phyloP scores from a whole-genome alignment of 2,797 vertebrate species.

The Dallia pectoralis region DNA sequence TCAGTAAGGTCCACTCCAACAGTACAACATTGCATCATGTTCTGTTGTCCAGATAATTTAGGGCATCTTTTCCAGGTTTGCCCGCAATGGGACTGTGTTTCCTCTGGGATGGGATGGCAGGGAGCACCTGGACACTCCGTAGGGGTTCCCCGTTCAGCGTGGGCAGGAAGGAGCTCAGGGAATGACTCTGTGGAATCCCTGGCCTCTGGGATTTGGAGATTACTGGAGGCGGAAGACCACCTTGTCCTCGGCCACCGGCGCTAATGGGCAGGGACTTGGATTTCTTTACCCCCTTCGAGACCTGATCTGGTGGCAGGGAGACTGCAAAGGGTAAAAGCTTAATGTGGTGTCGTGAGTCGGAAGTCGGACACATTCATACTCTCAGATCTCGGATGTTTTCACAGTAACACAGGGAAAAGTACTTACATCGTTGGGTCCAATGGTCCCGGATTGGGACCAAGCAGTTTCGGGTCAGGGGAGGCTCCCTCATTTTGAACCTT shows the following conservation, averaged over 20 bases:
- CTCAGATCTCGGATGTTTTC: not conserved
- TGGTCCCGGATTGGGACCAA: slow-evolving; percentile 74
- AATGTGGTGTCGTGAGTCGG: not conserved
- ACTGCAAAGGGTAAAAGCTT: slow-evolving; percentile 40
- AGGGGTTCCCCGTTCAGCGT: slow-evolving; percentile 70
- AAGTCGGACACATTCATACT: not conserved
- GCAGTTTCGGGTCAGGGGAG: slow-evolving; percentile 62
- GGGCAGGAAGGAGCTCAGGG: slow-evolving; percentile 63
- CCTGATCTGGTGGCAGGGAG: slow-evolving; percentile 57
- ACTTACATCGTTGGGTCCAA: slow-evolving; percentile 81
- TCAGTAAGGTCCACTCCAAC: not conserved
- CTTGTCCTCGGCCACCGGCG: slow-evolving; percentile 45
- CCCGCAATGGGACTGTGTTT: slow-evolving; percentile 46
- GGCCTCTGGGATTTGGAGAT: slow-evolving; percentile 48
- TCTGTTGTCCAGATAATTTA: not conserved
- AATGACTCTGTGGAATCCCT: slow-evolving; percentile 56
- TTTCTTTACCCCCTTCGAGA: slow-evolving; percentile 67
- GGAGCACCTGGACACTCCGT: slow-evolving; percentile 73
- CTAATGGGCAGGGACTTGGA: slow-evolving; percentile 68
- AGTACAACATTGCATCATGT: slow-evolving; percentile 14
- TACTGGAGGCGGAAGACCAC: slow-evolving; percentile 54
- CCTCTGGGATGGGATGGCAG: slow-evolving; percentile 80
- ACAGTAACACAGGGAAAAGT: not conserved
- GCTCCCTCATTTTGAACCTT: slow-evolving; percentile 65
- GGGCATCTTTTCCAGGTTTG: not conserved